Evolutionary conservation across 2,888 invertebrate genomes (phyloP).

Genomic region (Lapara coniferarum): DNA sequence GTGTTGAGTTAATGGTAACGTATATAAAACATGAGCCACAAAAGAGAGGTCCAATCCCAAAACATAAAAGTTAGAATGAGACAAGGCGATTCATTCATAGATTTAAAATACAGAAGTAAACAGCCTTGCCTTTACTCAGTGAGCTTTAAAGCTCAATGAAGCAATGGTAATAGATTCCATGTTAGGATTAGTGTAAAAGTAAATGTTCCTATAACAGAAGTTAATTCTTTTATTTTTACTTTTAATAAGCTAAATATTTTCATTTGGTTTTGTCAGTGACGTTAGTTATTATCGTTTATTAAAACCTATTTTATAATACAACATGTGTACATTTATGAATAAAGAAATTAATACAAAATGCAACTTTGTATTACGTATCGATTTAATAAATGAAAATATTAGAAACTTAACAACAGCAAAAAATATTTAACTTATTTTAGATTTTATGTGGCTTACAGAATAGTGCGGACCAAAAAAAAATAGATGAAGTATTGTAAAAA

Average conservation of each 20-base stretch:
- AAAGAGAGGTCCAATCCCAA: slow-evolving; percentile 12
- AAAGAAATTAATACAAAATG: too few species aligned
- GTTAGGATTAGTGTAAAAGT: too few species aligned
- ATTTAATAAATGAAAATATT: too few species aligned
- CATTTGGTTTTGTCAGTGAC: too few species aligned
- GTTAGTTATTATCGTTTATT: too few species aligned
- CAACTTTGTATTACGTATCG: too few species aligned
- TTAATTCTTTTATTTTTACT: too few species aligned
- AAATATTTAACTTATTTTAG: background rate
- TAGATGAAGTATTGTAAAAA: slow-evolving; percentile 60
- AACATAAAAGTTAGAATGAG: slow-evolving; percentile 41
- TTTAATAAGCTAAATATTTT: too few species aligned
- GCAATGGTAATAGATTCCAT: background rate
- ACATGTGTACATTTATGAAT: too few species aligned
- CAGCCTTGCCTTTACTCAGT: slow-evolving; percentile 53
- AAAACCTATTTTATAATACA: too few species aligned
- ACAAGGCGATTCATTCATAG: slow-evolving; percentile 54
- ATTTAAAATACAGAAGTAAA: slow-evolving; percentile 46
- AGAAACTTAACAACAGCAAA: background rate
- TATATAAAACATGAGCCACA: background rate
- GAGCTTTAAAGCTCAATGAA: slow-evolving; percentile 42
- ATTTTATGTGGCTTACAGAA: background rate
- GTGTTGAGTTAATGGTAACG: background rate
- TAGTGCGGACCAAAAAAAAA: slow-evolving; percentile 43
- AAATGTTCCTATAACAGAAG: too few species aligned